Base-by-base conservation (phyloP, 2,113 vertebrate species). In the Hipposideros armiger region DNA sequence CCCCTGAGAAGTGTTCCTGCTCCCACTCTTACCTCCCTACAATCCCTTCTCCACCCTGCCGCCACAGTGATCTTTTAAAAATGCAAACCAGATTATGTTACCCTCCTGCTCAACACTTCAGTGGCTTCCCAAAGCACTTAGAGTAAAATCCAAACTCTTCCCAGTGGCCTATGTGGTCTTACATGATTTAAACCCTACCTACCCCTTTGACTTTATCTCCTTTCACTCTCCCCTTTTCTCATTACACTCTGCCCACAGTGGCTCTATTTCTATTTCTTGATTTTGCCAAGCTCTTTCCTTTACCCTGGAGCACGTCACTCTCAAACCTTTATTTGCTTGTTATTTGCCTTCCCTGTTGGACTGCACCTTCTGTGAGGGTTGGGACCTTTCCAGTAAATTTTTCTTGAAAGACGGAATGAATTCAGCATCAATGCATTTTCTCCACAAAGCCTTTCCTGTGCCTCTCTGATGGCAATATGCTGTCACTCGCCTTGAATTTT, bases 381-480 rank as follows among this genome's bases (percentile, higher is more conserved):
- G 56, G n/a, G 32, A 69, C 10, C n/a, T 60, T 87, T 90, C 54
- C 45, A 81, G 30, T 72, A 94, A 14, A 30, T 47, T 82, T 95
- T 94, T 56, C 73, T 97, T 85, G 45, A 94, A 95, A 94, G 85
- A 89, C 78, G 13, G 20, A 96, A 76, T 72, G 62, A 95, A 93
- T 96, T 93, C n/a, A 91, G 47, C 70, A 97, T 90, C 40, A 66
- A 58, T 73, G 32, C 14, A 32, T 11, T 95, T 93, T 94, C 47
- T 80, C 72, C 60, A 88, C 40, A 62, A 94, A 95, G 36, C 4
- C 60, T 97, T 90, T 92, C 50, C 26, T 93, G 5, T 70, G 62
- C 36, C 19, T 97, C 52, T 45, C 14, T 45, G 76, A 84, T 81
- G 47, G 58, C 67, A 94, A 95, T 64, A 52, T 56, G 82, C 7